Evolutionary conservation across 2,888 invertebrate genomes (phyloP), one percentile per base, ranked within the genome.

Genomic region (Orchesella flavescens): DNA sequence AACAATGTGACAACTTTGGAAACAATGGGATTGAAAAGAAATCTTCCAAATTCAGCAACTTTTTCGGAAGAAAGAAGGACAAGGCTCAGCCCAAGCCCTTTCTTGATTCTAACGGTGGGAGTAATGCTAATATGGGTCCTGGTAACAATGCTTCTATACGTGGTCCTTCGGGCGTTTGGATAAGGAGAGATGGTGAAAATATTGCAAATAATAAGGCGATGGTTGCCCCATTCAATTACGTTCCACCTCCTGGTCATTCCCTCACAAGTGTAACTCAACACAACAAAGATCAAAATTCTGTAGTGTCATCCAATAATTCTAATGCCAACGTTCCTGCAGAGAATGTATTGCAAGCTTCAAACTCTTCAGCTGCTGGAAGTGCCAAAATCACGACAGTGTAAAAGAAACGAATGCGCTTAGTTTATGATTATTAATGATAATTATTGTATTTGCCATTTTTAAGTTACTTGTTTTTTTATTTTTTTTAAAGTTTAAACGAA

Each of bases 341-440:
- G 49, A 80, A 80, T 53, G 68, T 15, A 17, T 55, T 75, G 21
- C 79, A 80, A 61, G 81, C 53, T 46, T 61, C 84, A 34, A 75
- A 75, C 19, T 69, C 81, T 17, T 66, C 82, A n/a, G 79, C 85
- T 78, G 85, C 85, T 53, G 85, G 85, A 83, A 85, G 85, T 85
- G 85, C 85, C 85, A 85, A 85, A 85, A 85, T 85, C 71, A 85
- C 85, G n/a, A 85, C 85, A 17, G 85, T 85, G 63, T 85, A 73
- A 78, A 34, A 55, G 23, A 66, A 81, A 81, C 81, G 63, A 55
- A 81, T 75, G 75, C 81, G 81, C 81, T 81, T 81, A 81, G 15
- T 72, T 59, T 21, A 73, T 15, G 71, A 55, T 55, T 71, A 34
- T 24, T 61, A 55, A 19, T 15, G n/a, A n/a, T 59, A 46, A 46